Conservation (phyloP, 2,797 vertebrate species). For the Diceros bicornis region DNA sequence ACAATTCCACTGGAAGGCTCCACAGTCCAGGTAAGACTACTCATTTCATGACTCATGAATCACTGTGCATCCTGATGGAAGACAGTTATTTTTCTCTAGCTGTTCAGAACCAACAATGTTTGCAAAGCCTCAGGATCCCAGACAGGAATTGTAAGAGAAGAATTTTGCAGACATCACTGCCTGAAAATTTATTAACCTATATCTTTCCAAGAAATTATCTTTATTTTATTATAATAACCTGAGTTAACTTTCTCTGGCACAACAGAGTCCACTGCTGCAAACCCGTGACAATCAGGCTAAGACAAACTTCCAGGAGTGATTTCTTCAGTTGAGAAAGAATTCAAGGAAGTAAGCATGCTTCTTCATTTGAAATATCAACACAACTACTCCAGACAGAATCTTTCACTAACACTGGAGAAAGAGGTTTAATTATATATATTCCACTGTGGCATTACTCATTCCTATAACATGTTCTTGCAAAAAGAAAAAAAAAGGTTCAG, state of each 20-base stretch:
- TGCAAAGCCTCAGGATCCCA: slow-evolving; percentile 58
- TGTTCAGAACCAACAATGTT: slow-evolving; percentile 45
- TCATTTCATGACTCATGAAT: not conserved
- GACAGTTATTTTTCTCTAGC: not conserved
- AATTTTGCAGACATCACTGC: slow-evolving; percentile 36
- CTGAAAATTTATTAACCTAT: slow-evolving; percentile 36
- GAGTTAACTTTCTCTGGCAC: not conserved
- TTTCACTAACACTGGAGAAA: not conserved
- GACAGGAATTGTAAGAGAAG: not conserved
- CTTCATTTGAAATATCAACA: slow-evolving; percentile 40
- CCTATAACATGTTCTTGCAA: slow-evolving; percentile 20
- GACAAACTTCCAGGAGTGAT: not conserved
- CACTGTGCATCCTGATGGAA: not conserved
- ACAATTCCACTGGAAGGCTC: slow-evolving; percentile 2
- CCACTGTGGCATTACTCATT: slow-evolving; percentile 50
- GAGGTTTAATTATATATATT: not conserved
- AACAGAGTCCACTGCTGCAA: not conserved
- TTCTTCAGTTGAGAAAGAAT: slow-evolving; percentile 3
- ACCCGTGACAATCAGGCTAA: not conserved
- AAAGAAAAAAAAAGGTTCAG: not conserved
- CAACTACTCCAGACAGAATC: slow-evolving; percentile 4
- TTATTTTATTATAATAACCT: not conserved
- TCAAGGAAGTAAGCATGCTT: slow-evolving; percentile 1
- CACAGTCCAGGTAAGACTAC: not conserved
- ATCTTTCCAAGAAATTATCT: slow-evolving; percentile 54